Evolutionary conservation across 2,113 vertebrate genomes (phyloP).

Genomic region (Cottus gobio): DNA sequence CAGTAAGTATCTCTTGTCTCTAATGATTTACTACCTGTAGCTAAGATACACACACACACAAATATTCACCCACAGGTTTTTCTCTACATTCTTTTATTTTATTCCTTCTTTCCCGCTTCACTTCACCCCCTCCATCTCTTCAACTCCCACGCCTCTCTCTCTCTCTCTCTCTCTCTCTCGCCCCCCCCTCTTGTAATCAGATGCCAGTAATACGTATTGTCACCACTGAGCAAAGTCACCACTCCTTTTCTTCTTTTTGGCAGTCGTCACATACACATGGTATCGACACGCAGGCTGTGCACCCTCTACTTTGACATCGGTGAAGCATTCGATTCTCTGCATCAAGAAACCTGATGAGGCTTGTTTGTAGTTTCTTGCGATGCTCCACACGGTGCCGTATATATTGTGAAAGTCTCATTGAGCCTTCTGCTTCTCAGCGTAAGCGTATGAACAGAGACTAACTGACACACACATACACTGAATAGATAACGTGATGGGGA

Average conservation of each 20-base stretch:
- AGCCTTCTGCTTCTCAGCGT: slow-evolving; percentile 8
- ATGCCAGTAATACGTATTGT: slow-evolving; percentile 61
- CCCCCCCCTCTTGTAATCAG: slow-evolving; percentile 39
- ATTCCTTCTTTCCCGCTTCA: slow-evolving; percentile 39
- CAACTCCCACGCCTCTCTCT: slow-evolving; percentile 21
- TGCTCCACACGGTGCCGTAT: neutral
- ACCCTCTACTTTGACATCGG: slow-evolving; percentile 11
- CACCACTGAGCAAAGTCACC: slow-evolving; percentile 42
- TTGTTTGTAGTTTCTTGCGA: neutral
- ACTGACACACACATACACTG: slow-evolving; percentile 7
- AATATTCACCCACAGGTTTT: neutral
- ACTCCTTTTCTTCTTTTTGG: neutral
- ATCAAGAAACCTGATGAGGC: slow-evolving; percentile 9
- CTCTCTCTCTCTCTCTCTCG: slow-evolving; percentile 15
- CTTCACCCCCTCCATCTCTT: slow-evolving; percentile 45
- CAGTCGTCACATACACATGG: slow-evolving; percentile 6
- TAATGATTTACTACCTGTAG: slow-evolving; percentile 57
- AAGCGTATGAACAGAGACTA: slow-evolving; percentile 9
- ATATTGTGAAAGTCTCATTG: slow-evolving; percentile 1
- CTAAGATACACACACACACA: slow-evolving; percentile 24
- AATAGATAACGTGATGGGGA: slow-evolving; percentile 34
- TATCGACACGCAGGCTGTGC: neutral
- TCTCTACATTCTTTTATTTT: slow-evolving; percentile 35
- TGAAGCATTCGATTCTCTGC: neutral
- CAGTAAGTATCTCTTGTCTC: slow-evolving; percentile 33